These are phyloP conservation scores for Arrhopalites spinosus DNA, from an alignment of 2,888 invertebrate species.

Conservation along the genomic window DNA sequence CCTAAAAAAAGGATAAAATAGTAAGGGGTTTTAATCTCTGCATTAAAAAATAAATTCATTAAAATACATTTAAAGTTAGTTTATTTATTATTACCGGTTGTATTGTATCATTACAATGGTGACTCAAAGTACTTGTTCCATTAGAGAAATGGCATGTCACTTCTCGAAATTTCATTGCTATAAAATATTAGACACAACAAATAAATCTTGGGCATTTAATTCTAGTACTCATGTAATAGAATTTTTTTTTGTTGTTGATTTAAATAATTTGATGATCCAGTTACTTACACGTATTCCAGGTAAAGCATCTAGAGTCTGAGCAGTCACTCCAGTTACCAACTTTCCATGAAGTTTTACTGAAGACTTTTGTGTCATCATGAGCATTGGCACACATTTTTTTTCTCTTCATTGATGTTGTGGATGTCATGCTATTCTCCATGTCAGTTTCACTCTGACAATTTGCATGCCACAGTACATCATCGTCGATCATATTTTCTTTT, in stretches of 20 bases:
- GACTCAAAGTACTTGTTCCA: slow-evolving; percentile 56
- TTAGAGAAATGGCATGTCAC: slow-evolving; percentile 65
- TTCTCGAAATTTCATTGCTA: slow-evolving; percentile 75
- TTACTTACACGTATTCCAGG: slow-evolving; percentile 69
- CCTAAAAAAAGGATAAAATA: no score
- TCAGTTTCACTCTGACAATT: neutral
- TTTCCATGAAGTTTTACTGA: slow-evolving; percentile 72
- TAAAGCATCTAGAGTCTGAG: slow-evolving; percentile 74
- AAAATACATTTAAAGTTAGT: no score
- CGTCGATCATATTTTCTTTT: neutral
- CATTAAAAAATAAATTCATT: no score
- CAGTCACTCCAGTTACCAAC: slow-evolving; percentile 74
- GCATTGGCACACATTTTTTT: slow-evolving; percentile 32
- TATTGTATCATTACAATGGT: slow-evolving; percentile 70
- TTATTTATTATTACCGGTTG: slow-evolving; percentile 74
- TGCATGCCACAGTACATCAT: neutral
- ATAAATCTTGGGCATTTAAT: no score
- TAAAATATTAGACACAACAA: slow-evolving; percentile 43
- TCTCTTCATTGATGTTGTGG: slow-evolving; percentile 30
- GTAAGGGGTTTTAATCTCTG: no score
- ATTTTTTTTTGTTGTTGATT: no score
- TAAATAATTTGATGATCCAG: no score
- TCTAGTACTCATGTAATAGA: no score
- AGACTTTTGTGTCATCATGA: neutral
- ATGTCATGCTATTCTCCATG: neutral